A percentile compares a stretch with the other conserved stretches of the same genome.
phyloP scores from a whole-genome alignment of 2,797 vertebrate genomes.

The Heliangelus exortis region DNA sequence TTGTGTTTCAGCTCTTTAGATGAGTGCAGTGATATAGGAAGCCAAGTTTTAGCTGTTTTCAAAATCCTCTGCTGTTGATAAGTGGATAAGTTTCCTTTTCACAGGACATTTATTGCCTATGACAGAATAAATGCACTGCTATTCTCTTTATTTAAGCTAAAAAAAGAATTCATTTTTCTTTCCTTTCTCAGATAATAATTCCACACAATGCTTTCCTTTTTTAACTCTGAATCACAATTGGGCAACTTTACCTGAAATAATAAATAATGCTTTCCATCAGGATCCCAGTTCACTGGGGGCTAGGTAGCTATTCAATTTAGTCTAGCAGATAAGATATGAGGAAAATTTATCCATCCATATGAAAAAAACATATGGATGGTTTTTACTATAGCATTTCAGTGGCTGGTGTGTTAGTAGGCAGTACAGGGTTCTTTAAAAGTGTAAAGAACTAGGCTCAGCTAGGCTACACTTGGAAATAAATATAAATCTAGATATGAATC shows the following conservation, averaged over 20 bases:
- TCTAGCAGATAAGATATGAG: not conserved
- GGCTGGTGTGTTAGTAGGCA: not conserved
- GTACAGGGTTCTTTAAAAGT: not conserved
- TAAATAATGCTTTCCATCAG: not conserved
- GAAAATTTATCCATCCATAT: not conserved
- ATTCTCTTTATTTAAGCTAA: not conserved
- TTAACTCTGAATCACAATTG: not conserved
- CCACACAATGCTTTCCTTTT: not conserved
- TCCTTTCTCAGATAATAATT: slow-evolving; percentile 1
- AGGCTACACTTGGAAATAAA: not conserved
- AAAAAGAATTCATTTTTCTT: not conserved
- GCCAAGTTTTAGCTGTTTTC: not conserved
- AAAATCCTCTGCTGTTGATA: not conserved
- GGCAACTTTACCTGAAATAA: slow-evolving; percentile 5
- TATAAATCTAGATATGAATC: not conserved
- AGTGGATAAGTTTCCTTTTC: not conserved
- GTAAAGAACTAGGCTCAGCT: not conserved
- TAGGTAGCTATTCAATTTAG: slow-evolving; percentile 23
- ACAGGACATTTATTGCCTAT: not conserved
- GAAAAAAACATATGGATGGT: not conserved
- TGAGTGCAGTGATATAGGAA: not conserved
- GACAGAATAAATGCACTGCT: not conserved
- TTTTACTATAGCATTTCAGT: not conserved
- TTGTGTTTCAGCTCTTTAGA: not conserved
- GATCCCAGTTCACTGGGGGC: not conserved